These are phyloP conservation scores for Apamea monoglypha DNA, from an alignment of 2,888 invertebrate species.

Conservation along the genomic window DNA sequence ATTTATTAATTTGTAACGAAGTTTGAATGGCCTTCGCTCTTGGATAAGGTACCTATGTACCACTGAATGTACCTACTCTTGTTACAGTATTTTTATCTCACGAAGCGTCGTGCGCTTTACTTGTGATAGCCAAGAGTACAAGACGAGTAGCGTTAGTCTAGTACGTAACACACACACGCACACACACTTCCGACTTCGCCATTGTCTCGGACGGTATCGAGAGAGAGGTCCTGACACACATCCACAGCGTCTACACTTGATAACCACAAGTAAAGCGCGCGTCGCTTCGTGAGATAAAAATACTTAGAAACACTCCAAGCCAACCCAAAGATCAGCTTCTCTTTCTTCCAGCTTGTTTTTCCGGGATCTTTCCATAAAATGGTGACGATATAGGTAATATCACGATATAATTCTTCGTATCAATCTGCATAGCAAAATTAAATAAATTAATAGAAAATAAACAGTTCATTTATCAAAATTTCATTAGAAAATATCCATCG, in stretches of 20 bases:
- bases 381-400: no score
- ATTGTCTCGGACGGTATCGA: no score
- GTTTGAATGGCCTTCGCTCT: neutral
- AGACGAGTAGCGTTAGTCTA: neutral
- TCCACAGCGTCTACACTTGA: no score
- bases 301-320: neutral
- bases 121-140: neutral
- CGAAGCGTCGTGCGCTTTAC: neutral
- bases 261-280: no score
- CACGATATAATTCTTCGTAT: no score
- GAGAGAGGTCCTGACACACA: neutral
- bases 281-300: no score
- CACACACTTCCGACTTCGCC: no score
- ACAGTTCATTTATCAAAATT: no score
- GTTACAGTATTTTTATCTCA: neutral
- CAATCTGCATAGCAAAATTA: no score
- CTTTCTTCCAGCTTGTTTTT: neutral
- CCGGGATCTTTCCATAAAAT: no score
- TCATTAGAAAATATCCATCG: no score
- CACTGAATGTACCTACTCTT: neutral
- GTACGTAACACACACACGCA: neutral
- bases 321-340: neutral
- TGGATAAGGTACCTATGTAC: neutral
- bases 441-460: no score
- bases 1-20: conserved; percentile 15